Evolutionary conservation across 2,888 invertebrate genomes (phyloP).

Genomic region (Phlogophora meticulosa): DNA sequence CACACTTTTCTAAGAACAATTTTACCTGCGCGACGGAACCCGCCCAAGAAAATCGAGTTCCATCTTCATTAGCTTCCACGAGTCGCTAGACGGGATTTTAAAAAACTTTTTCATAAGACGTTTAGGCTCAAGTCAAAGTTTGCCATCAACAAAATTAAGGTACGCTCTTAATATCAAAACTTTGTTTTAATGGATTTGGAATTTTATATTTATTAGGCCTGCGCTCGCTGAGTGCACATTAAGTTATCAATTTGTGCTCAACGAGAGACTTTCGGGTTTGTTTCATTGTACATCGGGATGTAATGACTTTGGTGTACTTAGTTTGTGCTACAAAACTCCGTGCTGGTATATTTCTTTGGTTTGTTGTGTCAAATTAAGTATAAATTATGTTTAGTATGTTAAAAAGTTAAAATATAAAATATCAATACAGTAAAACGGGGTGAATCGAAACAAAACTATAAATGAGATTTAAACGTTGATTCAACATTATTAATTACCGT

Average conservation of each 20-base stretch:
- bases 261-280: conserved; percentile 61
- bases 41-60: conserved; percentile 82
- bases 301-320: conserved; percentile 43
- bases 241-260: conserved; percentile 80
- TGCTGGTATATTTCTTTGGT: conserved; percentile 7
- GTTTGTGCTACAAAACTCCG: conserved; percentile 27
- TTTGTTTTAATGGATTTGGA: conserved; percentile 88
- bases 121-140: conserved; percentile 85
- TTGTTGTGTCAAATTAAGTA: not conserved
- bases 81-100: conserved; percentile 77
- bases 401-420: no score
- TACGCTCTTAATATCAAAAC: conserved; percentile 87
- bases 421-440: no score
- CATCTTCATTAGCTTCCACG: conserved; percentile 84
- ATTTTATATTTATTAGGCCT: conserved; percentile 85
- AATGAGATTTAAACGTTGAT: no score
- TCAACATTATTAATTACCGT: no score
- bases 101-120: conserved; percentile 84
- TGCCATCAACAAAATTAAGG: conserved; percentile 89
- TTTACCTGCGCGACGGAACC: conserved; percentile 64
- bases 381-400: not conserved
- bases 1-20: conserved; percentile 50
- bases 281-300: conserved; percentile 54
- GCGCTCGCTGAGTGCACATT: conserved; percentile 64
- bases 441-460: no score